Conservation (phyloP, 2,113 vertebrate genomes). For the Takifugu bimaculatus region DNA sequence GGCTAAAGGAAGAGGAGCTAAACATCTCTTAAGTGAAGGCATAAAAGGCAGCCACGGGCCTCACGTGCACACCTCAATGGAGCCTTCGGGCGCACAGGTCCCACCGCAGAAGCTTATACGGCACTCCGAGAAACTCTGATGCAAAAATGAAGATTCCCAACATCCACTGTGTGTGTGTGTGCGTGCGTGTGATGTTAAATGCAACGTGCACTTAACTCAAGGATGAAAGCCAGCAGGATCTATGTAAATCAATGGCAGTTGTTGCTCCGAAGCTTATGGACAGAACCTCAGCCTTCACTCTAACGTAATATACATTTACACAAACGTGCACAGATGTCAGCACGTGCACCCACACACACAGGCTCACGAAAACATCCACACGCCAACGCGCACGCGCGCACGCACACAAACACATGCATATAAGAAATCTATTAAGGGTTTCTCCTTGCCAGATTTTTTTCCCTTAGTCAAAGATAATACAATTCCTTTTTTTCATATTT, state of each 20-base stretch:
- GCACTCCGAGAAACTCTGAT: slow-evolving; percentile 55
- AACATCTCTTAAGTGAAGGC: slow-evolving; percentile 43
- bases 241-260: slow-evolving; percentile 79
- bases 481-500: slow-evolving; percentile 97
- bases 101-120: slow-evolving; percentile 8
- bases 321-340: slow-evolving; percentile 50
- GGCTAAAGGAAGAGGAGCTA: slow-evolving; percentile 47
- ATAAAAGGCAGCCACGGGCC: slow-evolving; percentile 43
- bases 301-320: slow-evolving; percentile 76
- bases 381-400: background rate
- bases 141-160: slow-evolving; percentile 62
- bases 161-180: background rate
- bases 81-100: slow-evolving; percentile 34
- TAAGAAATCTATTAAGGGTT: slow-evolving; percentile 90
- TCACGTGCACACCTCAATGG: slow-evolving; percentile 30
- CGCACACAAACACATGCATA: slow-evolving; percentile 37
- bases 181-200: slow-evolving; percentile 56
- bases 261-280: slow-evolving; percentile 78
- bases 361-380: too few relatives aligned
- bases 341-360: slow-evolving; percentile 16
- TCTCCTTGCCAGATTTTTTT: slow-evolving; percentile 86
- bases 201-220: slow-evolving; percentile 67
- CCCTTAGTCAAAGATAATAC: slow-evolving; percentile 97
- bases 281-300: slow-evolving; percentile 72
- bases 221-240: slow-evolving; percentile 49